Evolutionary conservation across 2,888 invertebrate species (phyloP).

Genomic region (Leptinotarsa tumamoca): DNA sequence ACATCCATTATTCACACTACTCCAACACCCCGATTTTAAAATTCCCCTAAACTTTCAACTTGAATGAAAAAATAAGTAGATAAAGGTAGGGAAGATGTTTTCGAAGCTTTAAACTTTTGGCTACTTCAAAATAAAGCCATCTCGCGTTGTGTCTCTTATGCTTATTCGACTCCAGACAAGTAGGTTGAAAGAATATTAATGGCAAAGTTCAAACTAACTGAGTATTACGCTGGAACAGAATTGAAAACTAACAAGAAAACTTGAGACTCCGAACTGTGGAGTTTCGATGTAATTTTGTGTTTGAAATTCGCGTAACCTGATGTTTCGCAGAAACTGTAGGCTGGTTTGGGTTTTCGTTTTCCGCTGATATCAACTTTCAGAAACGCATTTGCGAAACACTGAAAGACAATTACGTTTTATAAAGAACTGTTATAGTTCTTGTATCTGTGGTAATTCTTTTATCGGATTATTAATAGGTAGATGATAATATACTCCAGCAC

Average conservation of each 20-base stretch:
- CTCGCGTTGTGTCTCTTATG: constrained; percentile 25
- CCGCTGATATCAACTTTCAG: neutral
- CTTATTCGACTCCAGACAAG: constrained; percentile 24
- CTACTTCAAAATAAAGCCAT: constrained; percentile 30
- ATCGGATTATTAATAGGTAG: too few relatives aligned
- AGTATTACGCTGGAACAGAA: constrained; percentile 17
- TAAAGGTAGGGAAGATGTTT: constrained; percentile 23
- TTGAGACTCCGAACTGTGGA: constrained; percentile 21
- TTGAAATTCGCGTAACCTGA: neutral
- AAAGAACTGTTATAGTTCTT: too few relatives aligned
- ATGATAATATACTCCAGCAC: too few relatives aligned
- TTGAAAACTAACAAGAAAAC: constrained; percentile 29
- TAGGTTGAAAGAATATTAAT: constrained; percentile 35
- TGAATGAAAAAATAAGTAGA: constrained; percentile 14
- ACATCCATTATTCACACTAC: neutral
- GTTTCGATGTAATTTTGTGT: constrained; percentile 17
- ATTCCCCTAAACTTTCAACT: constrained; percentile 2
- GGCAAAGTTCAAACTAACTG: constrained; percentile 34
- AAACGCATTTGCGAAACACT: neutral
- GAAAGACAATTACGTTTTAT: too few relatives aligned
- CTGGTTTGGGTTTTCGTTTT: neutral
- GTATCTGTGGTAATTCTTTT: too few relatives aligned
- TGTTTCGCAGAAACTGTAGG: constrained; percentile 5
- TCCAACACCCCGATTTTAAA: neutral
- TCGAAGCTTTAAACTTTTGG: constrained; percentile 24